Percentiles rank a stretch among this genome's conserved stretches.
Evolutionary conservation across 2,888 invertebrate genomes (phyloP).

Genomic region (Bellardia bayeri): DNA sequence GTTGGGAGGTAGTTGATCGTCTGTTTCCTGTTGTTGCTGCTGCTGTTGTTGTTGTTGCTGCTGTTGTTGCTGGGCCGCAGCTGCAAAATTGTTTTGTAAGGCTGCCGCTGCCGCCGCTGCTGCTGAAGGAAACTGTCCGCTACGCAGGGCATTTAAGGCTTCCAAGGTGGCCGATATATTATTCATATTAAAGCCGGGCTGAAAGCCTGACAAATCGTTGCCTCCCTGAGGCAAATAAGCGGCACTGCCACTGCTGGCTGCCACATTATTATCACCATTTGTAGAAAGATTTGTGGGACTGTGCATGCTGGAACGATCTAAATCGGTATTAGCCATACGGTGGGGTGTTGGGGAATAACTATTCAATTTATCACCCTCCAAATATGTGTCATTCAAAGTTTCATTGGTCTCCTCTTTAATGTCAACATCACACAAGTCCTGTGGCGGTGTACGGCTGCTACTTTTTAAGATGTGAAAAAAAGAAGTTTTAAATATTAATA

Average conservation of each 20-base stretch:
- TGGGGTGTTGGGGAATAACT: conserved; percentile 74
- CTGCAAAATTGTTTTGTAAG: conserved; percentile 79
- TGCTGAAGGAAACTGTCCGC: conserved; percentile 81
- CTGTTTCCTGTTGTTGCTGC: conserved; percentile 76
- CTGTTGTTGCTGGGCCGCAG: conserved; percentile 77
- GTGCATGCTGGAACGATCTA: conserved; percentile 73
- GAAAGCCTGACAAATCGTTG: conserved; percentile 80
- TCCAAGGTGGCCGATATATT: conserved; percentile 84
- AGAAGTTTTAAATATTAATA: background rate
- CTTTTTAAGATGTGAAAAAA: conserved; percentile 24
- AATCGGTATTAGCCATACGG: conserved; percentile 53
- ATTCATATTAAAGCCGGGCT: conserved; percentile 82
- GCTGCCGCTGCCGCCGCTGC: conserved; percentile 82
- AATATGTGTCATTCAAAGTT: conserved; percentile 80
- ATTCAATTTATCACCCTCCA: conserved; percentile 79
- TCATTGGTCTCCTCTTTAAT: conserved; percentile 83
- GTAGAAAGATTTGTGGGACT: conserved; percentile 74
- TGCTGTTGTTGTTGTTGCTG: conserved; percentile 76
- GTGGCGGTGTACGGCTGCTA: conserved; percentile 83
- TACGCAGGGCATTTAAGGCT: conserved; percentile 82
- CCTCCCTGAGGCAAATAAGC: conserved; percentile 76
- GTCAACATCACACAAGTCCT: conserved; percentile 83
- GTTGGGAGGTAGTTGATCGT: conserved; percentile 77
- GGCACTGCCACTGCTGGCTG: conserved; percentile 66
- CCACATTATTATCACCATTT: conserved; percentile 70